Base-by-base conservation (phyloP, 2,113 vertebrate species). In the Bagarius yarrelli region DNA sequence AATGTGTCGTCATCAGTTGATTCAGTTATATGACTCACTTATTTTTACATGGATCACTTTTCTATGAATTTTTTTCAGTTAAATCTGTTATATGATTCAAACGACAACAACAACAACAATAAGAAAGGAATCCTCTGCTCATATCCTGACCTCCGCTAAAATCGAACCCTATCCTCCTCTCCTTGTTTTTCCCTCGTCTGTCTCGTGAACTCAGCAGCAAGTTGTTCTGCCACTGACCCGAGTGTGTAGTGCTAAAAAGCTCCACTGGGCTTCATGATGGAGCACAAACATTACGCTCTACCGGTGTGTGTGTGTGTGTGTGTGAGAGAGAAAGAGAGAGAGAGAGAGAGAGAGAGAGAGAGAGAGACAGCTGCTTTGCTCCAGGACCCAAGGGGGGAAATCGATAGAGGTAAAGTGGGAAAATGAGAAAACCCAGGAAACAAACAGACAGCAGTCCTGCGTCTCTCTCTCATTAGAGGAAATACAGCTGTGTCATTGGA, bases 351-450 rank as follows among this genome's bases (percentile, higher is more conserved):
- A 12, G 44, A 6, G 27, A 6, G 13, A 18, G 44, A 14, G 32
- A 16, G 56, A 12, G 40, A 21, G 47, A 72, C 79, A 72, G 25
- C 66, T 72, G 75, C 66, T 78, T 76, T 76, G 21, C 53, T 60
- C 34, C 32, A 4, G 57, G 34, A 47, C 86, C 91, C 85, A 81
- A 79, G 50, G 88, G 89, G 87, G 78, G 55, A 84, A 89, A 90
- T 91, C 90, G 83, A 91, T 92, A 64, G 80, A 21, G 83, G 61
- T 76, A 73, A 82, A 76, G 14, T 77, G 66, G 83, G 71, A 82
- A 76, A 85, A 73, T 53, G 61, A 85, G 70, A 82, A 79, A 85
- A 79, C 83, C 79, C n/a, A 8, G 76, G 71, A 73, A 77, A 67
- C 76, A 83, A 83, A 83, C 81, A 18, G 40, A 60, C 27, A 47